Base-by-base conservation (phyloP, 2,888 invertebrate genomes). In the Synergus japonicus region DNA sequence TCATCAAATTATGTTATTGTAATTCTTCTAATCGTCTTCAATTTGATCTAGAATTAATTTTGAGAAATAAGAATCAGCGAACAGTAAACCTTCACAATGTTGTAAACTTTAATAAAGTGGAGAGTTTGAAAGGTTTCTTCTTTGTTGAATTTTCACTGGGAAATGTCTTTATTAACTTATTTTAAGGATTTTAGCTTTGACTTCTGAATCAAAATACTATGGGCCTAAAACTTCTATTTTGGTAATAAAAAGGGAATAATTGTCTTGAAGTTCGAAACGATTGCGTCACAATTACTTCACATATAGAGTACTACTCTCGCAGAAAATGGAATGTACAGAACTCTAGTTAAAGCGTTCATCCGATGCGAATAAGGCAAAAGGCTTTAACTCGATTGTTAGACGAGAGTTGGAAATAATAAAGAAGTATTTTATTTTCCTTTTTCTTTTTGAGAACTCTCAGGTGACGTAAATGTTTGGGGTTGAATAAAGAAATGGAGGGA, bases 371-470 rank as follows among this genome's bases (percentile, higher is more conserved):
- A 67, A 46, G 46, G 67, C 22, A 22, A 22, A 67, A n/a, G 9
- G 43, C 44, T 67, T 44, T 67, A 22, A 46, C 67, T n/a, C 18
- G 66, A 43, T 43, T 66, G 37, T 37, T 10, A 43, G 43, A 66
- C 69, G 9, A 15, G 29, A 54, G n/a, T 49, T 69, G 69, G 46
- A 69, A 46, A 69, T 69, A 69, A 67, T 69, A 69, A 49, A n/a
- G 22, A 49, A 69, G 22, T 67, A 67, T 12, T 46, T 67, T 67
- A 1, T 49, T 49, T 49, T 49, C 5, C 15, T 67, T 67, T 18
- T 67, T 46, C 29, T 15, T 18, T 22, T 44, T 46, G 29, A 49
- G 49, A 29, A 22, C 7, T 46, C 46, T 44, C 13, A 41, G 9
- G 15, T 69, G 29, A 29, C 49, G 49, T 29, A 41, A 43, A 66